Evolutionary conservation across 1,140 invertebrate genomes (phyloP).

Genomic region (Heliothis virescens): DNA sequence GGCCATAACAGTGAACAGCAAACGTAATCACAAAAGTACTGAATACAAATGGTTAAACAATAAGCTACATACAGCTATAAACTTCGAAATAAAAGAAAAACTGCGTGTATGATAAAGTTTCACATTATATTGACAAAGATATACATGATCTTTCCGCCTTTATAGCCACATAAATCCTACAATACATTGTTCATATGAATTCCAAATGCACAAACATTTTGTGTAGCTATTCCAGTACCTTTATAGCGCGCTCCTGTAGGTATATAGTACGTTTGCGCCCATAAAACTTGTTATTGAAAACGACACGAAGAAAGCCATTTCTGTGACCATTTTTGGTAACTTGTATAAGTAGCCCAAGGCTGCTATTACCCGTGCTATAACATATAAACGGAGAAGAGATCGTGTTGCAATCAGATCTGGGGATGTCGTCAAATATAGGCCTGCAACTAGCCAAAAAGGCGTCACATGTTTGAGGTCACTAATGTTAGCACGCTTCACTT

Average conservation of each 20-base stretch:
- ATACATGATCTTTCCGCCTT: constrained; percentile 18
- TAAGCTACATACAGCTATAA: neutral
- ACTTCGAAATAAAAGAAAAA: constrained; percentile 10
- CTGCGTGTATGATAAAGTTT: constrained; percentile 5
- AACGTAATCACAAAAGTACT: neutral
- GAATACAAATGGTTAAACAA: neutral
- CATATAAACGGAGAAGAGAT: constrained; percentile 59
- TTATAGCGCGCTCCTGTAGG: constrained; percentile 63
- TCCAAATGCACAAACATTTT: constrained; percentile 34
- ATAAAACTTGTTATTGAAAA: constrained; percentile 66
- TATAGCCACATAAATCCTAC: constrained; percentile 16
- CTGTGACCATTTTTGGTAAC: constrained; percentile 53
- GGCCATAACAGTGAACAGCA: neutral
- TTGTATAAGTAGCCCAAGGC: constrained; percentile 57
- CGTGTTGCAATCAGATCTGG: constrained; percentile 59
- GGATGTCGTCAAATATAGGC: constrained; percentile 68
- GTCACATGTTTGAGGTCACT: constrained; percentile 71
- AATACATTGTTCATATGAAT: constrained; percentile 27
- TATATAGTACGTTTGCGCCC: constrained; percentile 61
- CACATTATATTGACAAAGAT: constrained; percentile 29
- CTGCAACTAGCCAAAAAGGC: constrained; percentile 71
- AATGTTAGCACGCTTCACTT: constrained; percentile 64
- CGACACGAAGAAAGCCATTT: constrained; percentile 63
- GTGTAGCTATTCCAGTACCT: neutral
- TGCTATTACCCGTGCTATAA: constrained; percentile 59